A percentile compares a stretch with the other conserved stretches of the same genome.
These are phyloP conservation scores for Salticus scenicus DNA, from an alignment of 2,888 invertebrate genomes.

Conservation along the genomic window DNA sequence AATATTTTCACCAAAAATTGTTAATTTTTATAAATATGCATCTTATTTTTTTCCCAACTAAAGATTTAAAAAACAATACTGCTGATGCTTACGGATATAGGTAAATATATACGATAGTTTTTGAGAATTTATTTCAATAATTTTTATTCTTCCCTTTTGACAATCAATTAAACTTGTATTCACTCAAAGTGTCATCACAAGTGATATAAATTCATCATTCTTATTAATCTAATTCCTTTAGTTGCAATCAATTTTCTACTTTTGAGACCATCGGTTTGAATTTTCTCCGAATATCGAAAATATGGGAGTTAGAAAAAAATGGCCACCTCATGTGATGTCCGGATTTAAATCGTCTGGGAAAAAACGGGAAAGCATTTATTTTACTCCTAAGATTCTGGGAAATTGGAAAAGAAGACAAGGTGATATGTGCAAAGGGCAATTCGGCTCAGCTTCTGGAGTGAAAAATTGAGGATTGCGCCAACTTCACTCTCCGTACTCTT, in stretches of 20 bases:
- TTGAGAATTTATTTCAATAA: too few relatives aligned
- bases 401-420: slow-evolving; percentile 69
- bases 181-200: neutral
- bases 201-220: neutral
- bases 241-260: slow-evolving; percentile 1
- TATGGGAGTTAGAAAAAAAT: neutral
- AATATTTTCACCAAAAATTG: too few relatives aligned
- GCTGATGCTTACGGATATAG: too few relatives aligned
- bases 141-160: neutral
- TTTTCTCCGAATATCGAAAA: neutral
- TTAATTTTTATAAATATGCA: too few relatives aligned
- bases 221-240: neutral
- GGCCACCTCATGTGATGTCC: slow-evolving; percentile 47
- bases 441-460: slow-evolving; percentile 62
- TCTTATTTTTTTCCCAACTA: too few relatives aligned
- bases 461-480: slow-evolving; percentile 69
- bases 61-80: too few relatives aligned
- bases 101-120: too few relatives aligned
- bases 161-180: neutral
- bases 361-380: slow-evolving; percentile 59
- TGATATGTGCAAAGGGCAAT: slow-evolving; percentile 69
- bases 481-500: slow-evolving; percentile 39
- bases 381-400: slow-evolving; percentile 61
- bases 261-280: neutral
- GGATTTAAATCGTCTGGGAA: slow-evolving; percentile 64